phyloP scores from a whole-genome alignment of 2,797 vertebrate species.

The Pyrocephalus nanus region DNA sequence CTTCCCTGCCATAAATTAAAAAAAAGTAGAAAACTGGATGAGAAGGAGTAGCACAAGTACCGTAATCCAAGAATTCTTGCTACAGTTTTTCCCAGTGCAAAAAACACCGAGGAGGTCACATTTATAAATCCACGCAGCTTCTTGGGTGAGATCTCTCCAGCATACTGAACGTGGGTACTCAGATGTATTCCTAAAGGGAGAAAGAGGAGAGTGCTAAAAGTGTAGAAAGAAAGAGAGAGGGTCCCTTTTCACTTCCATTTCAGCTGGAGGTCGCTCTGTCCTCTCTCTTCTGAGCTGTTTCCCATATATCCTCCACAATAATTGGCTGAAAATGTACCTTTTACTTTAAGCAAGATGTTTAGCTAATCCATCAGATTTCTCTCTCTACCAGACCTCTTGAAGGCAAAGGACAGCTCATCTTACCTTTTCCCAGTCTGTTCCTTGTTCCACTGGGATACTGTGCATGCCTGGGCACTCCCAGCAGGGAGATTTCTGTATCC shows the following conservation, averaged over 20 bases:
- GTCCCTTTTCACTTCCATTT: not conserved
- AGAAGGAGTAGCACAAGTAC: slow-evolving; percentile 62
- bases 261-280: not conserved
- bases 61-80: slow-evolving; percentile 89
- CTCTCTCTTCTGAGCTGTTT: not conserved
- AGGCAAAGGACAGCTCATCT: not conserved
- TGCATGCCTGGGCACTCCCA: not conserved
- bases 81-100: slow-evolving; percentile 85
- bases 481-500: not conserved
- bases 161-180: slow-evolving; percentile 86
- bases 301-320: not conserved
- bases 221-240: not conserved
- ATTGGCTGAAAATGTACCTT: not conserved
- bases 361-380: not conserved
- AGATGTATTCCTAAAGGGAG: slow-evolving; percentile 25
- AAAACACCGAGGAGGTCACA: slow-evolving; percentile 82
- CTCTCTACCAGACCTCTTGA: not conserved
- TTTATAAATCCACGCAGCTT: slow-evolving; percentile 85
- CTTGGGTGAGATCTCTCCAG: slow-evolving; percentile 90
- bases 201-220: not conserved
- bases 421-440: not conserved
- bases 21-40: not conserved
- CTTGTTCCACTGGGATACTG: not conserved
- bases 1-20: not conserved
- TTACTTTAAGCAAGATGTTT: not conserved